A percentile compares a stretch with the other conserved stretches of the same genome.
phyloP scores from a whole-genome alignment of 2,888 invertebrate species.

The Drosophila subsilvestris region DNA sequence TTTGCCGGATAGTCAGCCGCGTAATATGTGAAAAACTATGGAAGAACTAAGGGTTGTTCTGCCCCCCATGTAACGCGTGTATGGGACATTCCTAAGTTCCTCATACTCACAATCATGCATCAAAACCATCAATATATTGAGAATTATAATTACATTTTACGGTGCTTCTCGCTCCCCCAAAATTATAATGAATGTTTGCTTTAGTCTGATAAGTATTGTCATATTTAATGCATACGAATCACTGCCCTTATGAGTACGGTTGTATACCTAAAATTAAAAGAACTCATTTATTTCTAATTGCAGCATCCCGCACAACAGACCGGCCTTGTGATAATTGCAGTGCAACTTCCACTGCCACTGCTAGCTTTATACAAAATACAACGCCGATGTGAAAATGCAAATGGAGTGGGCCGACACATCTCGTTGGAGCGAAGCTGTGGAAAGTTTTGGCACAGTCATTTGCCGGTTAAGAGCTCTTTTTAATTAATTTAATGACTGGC shows the following conservation, averaged over 20 bases:
- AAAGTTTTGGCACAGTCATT: conserved; percentile 49
- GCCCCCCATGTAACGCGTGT: neutral
- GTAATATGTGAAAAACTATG: neutral
- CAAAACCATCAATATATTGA: neutral
- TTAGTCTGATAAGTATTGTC: neutral
- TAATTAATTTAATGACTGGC: conserved; percentile 68
- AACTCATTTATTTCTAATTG: neutral
- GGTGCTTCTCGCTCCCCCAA: neutral
- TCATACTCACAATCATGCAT: neutral
- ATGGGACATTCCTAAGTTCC: neutral
- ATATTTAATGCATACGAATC: neutral
- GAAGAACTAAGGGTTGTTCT: conserved; percentile 25
- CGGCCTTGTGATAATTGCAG: neutral
- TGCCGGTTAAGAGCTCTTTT: conserved; percentile 44
- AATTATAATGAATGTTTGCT: neutral
- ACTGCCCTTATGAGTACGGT: too few relatives aligned
- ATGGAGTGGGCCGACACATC: neutral
- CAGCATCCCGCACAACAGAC: neutral
- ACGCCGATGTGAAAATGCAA: neutral
- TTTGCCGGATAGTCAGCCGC: conserved; percentile 43
- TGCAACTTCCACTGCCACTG: neutral
- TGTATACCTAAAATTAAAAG: too few relatives aligned
- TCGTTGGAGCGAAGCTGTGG: conserved; percentile 16
- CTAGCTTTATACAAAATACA: too few relatives aligned
- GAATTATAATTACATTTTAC: neutral